These are phyloP conservation scores for Pomacea canaliculata DNA, from an alignment of 2,888 invertebrate species.

Conservation along the genomic window DNA sequence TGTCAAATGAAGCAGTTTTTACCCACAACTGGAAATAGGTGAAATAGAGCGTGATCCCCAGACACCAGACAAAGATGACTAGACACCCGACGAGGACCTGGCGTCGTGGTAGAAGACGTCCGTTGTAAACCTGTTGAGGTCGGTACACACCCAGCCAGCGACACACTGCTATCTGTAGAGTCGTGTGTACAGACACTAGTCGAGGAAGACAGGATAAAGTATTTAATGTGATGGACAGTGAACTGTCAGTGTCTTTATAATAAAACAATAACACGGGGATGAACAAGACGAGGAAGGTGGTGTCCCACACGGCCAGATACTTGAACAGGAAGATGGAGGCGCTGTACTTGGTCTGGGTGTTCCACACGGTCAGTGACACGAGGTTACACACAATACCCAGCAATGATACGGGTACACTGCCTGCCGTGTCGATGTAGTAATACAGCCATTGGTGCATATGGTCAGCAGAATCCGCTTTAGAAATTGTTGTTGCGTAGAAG, in stretches of 20 bases:
- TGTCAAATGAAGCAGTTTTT: too few species aligned
- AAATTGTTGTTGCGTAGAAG: too few species aligned
- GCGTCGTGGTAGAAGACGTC: not conserved
- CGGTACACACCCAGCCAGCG: conserved; percentile 12
- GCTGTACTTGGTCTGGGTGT: not conserved
- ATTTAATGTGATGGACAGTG: not conserved
- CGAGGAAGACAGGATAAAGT: not conserved
- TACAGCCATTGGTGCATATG: too few species aligned
- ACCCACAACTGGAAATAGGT: not conserved
- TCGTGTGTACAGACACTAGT: conserved; percentile 10
- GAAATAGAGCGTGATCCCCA: not conserved
- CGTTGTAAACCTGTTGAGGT: conserved; percentile 3
- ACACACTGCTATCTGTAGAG: conserved; percentile 4
- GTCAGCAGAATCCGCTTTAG: too few species aligned
- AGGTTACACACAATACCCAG: conserved; percentile 7
- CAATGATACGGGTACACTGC: not conserved
- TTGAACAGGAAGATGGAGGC: conserved; percentile 8
- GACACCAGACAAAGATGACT: conserved; percentile 4
- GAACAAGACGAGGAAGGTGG: not conserved
- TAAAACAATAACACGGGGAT: not conserved
- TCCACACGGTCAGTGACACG: not conserved
- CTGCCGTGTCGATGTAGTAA: not conserved
- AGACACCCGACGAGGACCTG: not conserved
- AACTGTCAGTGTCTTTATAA: too few species aligned
- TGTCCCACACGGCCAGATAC: conserved; percentile 5